Evolutionary conservation across 2,797 vertebrate genomes (phyloP).

Genomic region (Poecilia picta): DNA sequence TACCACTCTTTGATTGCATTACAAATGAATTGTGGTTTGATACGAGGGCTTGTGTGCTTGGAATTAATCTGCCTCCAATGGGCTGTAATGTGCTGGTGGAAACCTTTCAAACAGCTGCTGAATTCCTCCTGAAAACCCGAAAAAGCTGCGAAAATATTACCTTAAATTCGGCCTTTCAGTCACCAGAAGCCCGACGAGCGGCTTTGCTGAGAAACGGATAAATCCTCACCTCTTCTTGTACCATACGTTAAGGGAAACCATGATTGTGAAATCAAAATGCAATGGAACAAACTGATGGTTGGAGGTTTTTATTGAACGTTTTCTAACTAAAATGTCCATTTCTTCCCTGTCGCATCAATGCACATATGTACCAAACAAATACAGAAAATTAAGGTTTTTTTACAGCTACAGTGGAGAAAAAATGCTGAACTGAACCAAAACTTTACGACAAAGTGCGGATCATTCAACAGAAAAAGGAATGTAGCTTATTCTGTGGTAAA

Average conservation of each 20-base stretch:
- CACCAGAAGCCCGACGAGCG: not conserved
- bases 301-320: not conserved
- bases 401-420: not conserved
- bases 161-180: not conserved
- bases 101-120: not conserved
- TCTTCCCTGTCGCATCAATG: not conserved
- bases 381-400: too few species aligned
- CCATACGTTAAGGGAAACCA: not conserved
- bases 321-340: not conserved
- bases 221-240: not conserved
- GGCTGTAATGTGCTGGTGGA: not conserved
- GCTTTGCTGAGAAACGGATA: not conserved
- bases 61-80: constrained; percentile 24
- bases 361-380: not conserved
- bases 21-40: constrained; percentile 29
- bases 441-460: not conserved
- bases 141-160: not conserved
- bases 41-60: constrained; percentile 21
- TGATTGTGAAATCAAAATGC: not conserved
- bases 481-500: not conserved
- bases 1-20: constrained; percentile 41
- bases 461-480: too few species aligned
- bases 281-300: not conserved
- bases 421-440: not conserved
- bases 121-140: not conserved